Conservation (phyloP, 1,140 invertebrate genomes). For the Eupristina koningsbergeri region DNA sequence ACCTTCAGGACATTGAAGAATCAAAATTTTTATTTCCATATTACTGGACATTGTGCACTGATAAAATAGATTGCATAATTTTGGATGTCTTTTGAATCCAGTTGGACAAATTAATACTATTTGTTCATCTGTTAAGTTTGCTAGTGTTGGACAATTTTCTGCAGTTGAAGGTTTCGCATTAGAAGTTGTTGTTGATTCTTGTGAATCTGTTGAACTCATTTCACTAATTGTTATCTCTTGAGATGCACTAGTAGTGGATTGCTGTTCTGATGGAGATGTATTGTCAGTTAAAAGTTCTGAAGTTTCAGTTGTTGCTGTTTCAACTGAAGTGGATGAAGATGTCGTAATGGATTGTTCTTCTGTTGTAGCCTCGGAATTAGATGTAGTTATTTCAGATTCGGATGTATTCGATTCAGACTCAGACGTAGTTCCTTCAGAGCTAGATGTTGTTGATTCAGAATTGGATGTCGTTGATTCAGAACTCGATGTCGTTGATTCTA, state of each 20-base stretch:
- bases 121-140: conserved; percentile 77
- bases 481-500: conserved; percentile 43
- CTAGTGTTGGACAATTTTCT: conserved; percentile 57
- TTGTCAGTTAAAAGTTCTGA: conserved; percentile 39
- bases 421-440: neutral
- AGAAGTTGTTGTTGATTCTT: conserved; percentile 43
- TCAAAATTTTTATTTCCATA: conserved; percentile 81
- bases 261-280: conserved; percentile 14
- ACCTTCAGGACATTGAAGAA: conserved; percentile 83
- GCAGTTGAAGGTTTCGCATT: conserved; percentile 26
- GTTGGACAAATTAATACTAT: conserved; percentile 83
- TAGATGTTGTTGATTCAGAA: neutral
- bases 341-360: conserved; percentile 44
- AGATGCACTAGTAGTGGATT: conserved; percentile 44
- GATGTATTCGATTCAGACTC: conserved; percentile 27
- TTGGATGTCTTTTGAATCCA: conserved; percentile 86
- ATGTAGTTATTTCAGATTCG: conserved; percentile 34
- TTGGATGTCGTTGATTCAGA: conserved; percentile 50
- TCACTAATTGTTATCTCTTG: conserved; percentile 22
- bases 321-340: neutral
- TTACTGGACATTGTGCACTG: conserved; percentile 81
- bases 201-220: neutral
- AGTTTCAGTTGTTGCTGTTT: conserved; percentile 18
- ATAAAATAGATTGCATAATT: conserved; percentile 88
- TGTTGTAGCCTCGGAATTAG: conserved; percentile 51